Evolutionary conservation across 1,140 invertebrate species (phyloP), one percentile per base, ranked within the genome.

Genomic region (Tetramorium alpestre): DNA sequence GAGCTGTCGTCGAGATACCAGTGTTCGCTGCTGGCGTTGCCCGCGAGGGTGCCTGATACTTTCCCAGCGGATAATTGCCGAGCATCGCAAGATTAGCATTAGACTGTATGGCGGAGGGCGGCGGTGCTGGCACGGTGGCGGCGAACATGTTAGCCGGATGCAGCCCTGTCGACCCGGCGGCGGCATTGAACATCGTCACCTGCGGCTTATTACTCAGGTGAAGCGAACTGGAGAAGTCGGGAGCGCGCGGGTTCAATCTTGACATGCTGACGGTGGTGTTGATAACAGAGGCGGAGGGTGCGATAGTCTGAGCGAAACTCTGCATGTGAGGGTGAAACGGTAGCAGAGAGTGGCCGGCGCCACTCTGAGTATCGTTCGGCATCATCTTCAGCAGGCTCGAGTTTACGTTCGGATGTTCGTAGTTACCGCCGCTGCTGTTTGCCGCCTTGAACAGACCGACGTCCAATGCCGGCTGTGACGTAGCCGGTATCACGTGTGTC

Each of bases 161-260:
- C 60, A 94, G 89, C 16, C 92, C 91, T 0, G 80, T 41, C 0
- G 80, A 60, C n/a, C 67, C 67, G 7, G 80, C 41, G 2, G 47
- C 77, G 33, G 88, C 89, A 78, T 93, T 96, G 77, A 93, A 95
- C 95, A 96, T 96, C 6, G 96, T 94, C 80, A 95, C 93, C 87
- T 95, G 95, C 0, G 92, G 93, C 86, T 94, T 95, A 90, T 93
- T 96, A 25, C 93, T 94, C 62, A 95, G 93, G 85, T 96, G 96
- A 7, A 96, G 80, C 13, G 95, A 95, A 70, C 96, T 96, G 0
- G 96, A 96, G 93, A 98, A 99, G 94, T 98, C 98, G 2, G 98
- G 98, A 25, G 98, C 98, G 91, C 98, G 97, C 1, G 98, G 98
- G 95, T 99, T 99, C 70, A 99, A 96, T 70, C 98, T 96, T 51